Conservation (phyloP, 1,140 invertebrate species). For the Plutomurus gul region DNA sequence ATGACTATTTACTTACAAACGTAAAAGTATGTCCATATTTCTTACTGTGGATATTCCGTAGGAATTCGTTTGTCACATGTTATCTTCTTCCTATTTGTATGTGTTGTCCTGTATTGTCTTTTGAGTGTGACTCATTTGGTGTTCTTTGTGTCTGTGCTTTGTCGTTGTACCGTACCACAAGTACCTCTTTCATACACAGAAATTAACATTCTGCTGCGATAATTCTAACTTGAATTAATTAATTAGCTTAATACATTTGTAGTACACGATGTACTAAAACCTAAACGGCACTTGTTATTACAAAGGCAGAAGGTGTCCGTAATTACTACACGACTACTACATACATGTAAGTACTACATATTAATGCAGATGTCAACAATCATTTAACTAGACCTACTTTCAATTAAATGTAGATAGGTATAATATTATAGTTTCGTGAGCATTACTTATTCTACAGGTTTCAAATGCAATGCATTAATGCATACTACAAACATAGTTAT, state of each 20-base stretch:
- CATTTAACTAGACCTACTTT: too few species aligned
- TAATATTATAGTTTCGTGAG: too few species aligned
- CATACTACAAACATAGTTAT: constrained; percentile 30
- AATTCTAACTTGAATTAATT: neutral
- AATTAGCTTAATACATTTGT: neutral
- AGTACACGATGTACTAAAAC: neutral
- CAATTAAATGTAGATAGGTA: too few species aligned
- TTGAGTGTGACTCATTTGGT: neutral
- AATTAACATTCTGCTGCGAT: constrained; percentile 24
- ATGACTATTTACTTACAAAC: neutral
- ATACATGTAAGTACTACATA: too few species aligned
- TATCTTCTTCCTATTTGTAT: neutral
- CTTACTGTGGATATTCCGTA: neutral
- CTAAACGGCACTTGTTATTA: too few species aligned
- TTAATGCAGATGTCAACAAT: too few species aligned
- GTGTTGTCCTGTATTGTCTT: neutral
- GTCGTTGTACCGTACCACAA: neutral
- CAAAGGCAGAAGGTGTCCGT: too few species aligned
- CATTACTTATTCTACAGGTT: too few species aligned
- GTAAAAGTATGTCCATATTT: too few species aligned
- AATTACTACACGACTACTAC: too few species aligned
- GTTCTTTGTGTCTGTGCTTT: neutral
- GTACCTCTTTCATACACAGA: constrained; percentile 20
- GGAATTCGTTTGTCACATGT: neutral
- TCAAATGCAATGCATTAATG: too few species aligned